phyloP scores from a whole-genome alignment of 2,888 invertebrate genomes.

The Onchidella celtica region DNA sequence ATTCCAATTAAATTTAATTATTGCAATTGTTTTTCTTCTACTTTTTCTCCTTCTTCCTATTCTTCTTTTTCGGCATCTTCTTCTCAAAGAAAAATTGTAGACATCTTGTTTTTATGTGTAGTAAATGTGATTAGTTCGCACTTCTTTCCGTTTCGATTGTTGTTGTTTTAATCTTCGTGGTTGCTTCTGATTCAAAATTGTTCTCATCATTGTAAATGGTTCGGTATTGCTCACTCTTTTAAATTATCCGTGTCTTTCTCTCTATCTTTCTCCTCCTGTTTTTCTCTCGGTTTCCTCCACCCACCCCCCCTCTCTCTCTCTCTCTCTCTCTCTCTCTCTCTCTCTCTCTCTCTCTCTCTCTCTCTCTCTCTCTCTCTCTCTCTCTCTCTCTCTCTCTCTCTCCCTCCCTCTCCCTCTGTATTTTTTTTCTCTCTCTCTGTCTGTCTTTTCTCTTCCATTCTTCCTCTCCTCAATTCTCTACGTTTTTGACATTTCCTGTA shows the following conservation, averaged over 20 bases:
- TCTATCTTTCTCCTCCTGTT: neutral
- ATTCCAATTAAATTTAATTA: too few species aligned
- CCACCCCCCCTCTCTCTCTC: neutral
- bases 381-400: neutral
- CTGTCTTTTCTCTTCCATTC: neutral
- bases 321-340: neutral
- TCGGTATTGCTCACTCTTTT: neutral
- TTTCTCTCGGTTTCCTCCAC: neutral
- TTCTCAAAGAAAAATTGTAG: too few species aligned
- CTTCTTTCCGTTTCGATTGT: too few species aligned
- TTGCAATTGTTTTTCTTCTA: too few species aligned
- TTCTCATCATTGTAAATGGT: neutral
- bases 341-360: constrained; percentile 10
- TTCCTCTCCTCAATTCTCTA: neutral
- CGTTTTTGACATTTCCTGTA: neutral
- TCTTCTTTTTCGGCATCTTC: too few species aligned
- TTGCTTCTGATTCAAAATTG: neutral
- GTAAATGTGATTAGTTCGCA: too few species aligned
- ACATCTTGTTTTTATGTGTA: too few species aligned
- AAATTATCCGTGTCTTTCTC: neutral
- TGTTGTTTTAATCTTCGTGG: too few species aligned
- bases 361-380: neutral
- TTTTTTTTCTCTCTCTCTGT: neutral
- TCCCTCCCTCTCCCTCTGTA: neutral
- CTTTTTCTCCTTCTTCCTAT: too few species aligned